Percentiles rank a stretch among this genome's conserved stretches.
Evolutionary conservation across 1,140 invertebrate genomes (phyloP).

Genomic region (Platorchestia sp.): DNA sequence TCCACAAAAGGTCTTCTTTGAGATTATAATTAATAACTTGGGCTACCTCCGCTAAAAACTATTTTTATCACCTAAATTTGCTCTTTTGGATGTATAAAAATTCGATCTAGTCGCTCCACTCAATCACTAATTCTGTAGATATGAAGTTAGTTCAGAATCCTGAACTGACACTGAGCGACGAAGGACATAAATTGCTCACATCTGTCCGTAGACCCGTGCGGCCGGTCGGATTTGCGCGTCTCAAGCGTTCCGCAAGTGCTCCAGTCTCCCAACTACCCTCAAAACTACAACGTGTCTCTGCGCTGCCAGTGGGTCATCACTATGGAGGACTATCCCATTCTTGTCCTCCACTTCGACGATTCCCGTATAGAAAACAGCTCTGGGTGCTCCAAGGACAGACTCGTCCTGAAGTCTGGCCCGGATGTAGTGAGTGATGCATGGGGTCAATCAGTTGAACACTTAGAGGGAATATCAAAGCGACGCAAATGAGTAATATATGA

Average conservation of each 20-base stretch:
- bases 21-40: too few species aligned
- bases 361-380: conserved; percentile 80
- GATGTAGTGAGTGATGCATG: neutral
- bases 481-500: too few species aligned
- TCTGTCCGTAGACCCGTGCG: conserved; percentile 59
- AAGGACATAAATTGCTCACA: neutral
- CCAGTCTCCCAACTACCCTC: conserved; percentile 82
- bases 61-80: too few species aligned
- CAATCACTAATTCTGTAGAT: too few species aligned
- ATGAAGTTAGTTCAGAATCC: too few species aligned
- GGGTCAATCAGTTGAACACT: neutral
- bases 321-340: conserved; percentile 78
- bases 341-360: conserved; percentile 78
- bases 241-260: conserved; percentile 81
- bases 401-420: conserved; percentile 69
- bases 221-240: conserved; percentile 76
- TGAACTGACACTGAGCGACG: too few species aligned
- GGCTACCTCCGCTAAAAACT: too few species aligned
- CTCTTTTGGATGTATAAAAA: too few species aligned
- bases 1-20: too few species aligned
- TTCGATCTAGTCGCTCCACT: too few species aligned
- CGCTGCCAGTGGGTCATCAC: conserved; percentile 84
- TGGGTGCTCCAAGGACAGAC: conserved; percentile 76
- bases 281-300: conserved; percentile 77
- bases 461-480: neutral